Base-by-base conservation (phyloP, 2,797 vertebrate genomes). In the Bryconaethiops microstoma region DNA sequence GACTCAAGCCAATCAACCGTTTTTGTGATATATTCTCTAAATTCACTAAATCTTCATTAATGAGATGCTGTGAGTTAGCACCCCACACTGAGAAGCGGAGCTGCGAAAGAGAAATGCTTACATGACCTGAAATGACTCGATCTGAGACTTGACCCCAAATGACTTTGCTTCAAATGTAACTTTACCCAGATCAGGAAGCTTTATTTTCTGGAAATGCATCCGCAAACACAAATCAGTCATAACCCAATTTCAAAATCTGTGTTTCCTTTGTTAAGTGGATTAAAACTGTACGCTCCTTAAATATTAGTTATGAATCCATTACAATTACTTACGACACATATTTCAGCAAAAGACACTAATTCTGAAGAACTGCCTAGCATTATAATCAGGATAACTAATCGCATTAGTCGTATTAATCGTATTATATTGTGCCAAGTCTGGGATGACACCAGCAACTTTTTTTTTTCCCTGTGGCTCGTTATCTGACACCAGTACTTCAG, bases 161-260 rank as follows among this genome's bases (percentile, higher is more conserved):
- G 23, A 73, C 54, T 68, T 52, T 13, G 48, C 13, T 52, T 77
- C 39, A 29, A 52, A 76, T 76, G 70, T 52, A n/a, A 23, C 68
- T 21, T 19, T 55, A 19, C 25, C 40, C 54, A 40, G 23, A 8
- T 65, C 35, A 55, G 39, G 29, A 7, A 17, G 0, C 8, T 40
- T 10, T 59, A 39, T n/a, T n/a, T 40, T 21, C 17, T 54, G 9
- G 7, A 25, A 54, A 55, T 5, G 54, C 23, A 67, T 19, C 35
- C 21, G 17, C 9, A 13, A 71, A 39, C 16, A 19, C 14, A 60
- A 45, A 71, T 55, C 13, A 55, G 10, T 21, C 42, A 72, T 54
- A 39, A 35, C 23, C 52, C 19, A 14, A 35, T 13, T 55, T n/a
- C 8, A 2, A 57, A 73, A 73, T 40, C 17, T 12, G 7, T 17